phyloP scores from a whole-genome alignment of 2,888 invertebrate species.

The Dryocosmus kuriphilus region DNA sequence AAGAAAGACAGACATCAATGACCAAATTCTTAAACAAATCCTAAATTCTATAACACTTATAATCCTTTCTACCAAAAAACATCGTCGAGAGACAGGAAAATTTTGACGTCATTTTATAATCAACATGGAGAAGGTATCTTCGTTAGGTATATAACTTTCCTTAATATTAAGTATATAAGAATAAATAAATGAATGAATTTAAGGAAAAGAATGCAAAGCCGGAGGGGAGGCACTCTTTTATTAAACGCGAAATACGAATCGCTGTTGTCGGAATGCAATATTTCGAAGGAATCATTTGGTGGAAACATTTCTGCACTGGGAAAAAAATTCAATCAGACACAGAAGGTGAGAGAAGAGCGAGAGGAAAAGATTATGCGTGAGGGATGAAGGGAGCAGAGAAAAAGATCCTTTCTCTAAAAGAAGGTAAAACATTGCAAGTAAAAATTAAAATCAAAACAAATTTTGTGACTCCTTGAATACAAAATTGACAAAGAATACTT shows the following conservation, averaged over 20 bases:
- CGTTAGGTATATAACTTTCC: too few relatives aligned
- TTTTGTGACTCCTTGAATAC: background rate
- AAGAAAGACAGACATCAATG: background rate
- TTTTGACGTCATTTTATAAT: background rate
- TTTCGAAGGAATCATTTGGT: constrained; percentile 78
- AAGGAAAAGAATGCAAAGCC: constrained; percentile 45
- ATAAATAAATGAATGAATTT: background rate
- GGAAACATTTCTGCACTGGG: constrained; percentile 76
- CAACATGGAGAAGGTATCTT: too few relatives aligned
- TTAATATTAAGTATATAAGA: background rate
- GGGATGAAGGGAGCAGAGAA: constrained; percentile 47
- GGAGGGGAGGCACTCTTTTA: constrained; percentile 71
- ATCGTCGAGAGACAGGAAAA: background rate
- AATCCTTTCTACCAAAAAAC: background rate
- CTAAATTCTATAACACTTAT: background rate
- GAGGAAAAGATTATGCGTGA: constrained; percentile 47
- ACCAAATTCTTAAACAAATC: too few relatives aligned
- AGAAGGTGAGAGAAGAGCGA: constrained; percentile 61
- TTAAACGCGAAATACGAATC: constrained; percentile 76
- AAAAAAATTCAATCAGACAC: constrained; percentile 77
- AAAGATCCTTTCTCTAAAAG: constrained; percentile 15
- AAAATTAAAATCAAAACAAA: background rate
- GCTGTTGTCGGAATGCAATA: constrained; percentile 77
- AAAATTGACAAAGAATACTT: background rate
- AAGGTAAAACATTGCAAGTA: background rate